Evolutionary conservation across 2,113 vertebrate genomes (phyloP), one percentile per base, ranked within the genome.

Genomic region (Amphiprion percula): DNA sequence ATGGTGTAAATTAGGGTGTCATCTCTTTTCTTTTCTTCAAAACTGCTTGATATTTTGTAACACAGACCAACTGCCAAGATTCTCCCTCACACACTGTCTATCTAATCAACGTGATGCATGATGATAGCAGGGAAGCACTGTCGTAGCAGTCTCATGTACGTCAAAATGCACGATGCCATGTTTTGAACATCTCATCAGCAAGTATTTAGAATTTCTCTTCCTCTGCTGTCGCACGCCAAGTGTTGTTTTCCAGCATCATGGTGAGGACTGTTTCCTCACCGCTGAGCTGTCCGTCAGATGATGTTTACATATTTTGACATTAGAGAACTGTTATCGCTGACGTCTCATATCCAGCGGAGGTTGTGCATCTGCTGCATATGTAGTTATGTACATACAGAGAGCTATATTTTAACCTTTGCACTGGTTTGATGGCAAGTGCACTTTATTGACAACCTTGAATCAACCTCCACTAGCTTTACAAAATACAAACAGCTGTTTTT

Each of bases 361-460:
- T n/a, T 47, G 61, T 50, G 75, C 41, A 26, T 77, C 79, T 73
- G 59, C 83, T 83, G 77, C 44, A 50, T 74, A 60, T 84, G 65
- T 84, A 82, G 63, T 69, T 78, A 77, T 86, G 65, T 77, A 82
- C 33, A 77, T 54, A 83, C 26, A 78, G 53, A 87, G 67, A 87
- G 47, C 41, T 79, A 59, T 84, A 73, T 85, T 88, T 88, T 79
- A 79, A 83, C 77, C 72, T 87, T 89, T 91, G 87, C 87, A 85
- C 77, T 75, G 61, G 72, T 75, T 88, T 60, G 60, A 89, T 67
- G 63, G 63, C 70, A 88, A 87, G 80, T 86, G 87, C 86, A 91
- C 90, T 90, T 92, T 91, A 91, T 72, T 16, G 33, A 88, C 59
- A 83, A 82, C 82, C 79, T 83, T 85, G 80, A 73, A 67, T 86